Conservation (phyloP, 2,113 vertebrate genomes). For the Pyrgilauda ruficollis region DNA sequence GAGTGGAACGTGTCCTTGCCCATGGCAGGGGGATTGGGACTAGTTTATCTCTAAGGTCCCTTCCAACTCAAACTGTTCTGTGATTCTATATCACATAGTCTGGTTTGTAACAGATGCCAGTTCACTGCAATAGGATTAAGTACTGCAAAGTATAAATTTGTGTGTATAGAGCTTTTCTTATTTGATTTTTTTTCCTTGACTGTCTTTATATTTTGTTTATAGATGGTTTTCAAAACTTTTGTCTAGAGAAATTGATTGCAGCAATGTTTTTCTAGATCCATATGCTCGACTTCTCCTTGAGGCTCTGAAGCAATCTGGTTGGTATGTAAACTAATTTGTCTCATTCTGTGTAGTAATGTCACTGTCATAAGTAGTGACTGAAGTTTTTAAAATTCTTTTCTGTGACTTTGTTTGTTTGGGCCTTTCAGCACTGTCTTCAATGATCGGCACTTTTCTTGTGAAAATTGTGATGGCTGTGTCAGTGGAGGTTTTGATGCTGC, state of each 20-base stretch:
- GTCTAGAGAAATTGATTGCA: slow-evolving; percentile 35
- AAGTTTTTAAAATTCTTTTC: neutral
- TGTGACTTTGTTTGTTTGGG: neutral
- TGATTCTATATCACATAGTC: rapidly evolving
- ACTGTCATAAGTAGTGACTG: neutral
- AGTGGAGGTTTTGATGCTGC: slow-evolving; percentile 92
- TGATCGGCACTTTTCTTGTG: slow-evolving; percentile 93
- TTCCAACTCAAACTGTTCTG: neutral
- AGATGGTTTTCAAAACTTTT: slow-evolving; percentile 20
- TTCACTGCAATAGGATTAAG: neutral
- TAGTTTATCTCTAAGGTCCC: neutral
- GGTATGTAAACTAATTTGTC: slow-evolving; percentile 77
- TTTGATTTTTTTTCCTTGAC: neutral
- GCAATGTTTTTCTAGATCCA: slow-evolving; percentile 80
- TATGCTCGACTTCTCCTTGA: slow-evolving; percentile 90
- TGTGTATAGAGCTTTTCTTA: neutral
- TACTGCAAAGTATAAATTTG: neutral
- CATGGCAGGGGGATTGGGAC: neutral
- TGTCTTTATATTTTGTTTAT: neutral
- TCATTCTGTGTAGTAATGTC: neutral
- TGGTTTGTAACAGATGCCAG: neutral
- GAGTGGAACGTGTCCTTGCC: rapidly evolving
- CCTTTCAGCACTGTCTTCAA: slow-evolving; percentile 80
- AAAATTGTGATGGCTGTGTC: slow-evolving; percentile 90
- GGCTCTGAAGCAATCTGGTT: slow-evolving; percentile 92